Evolutionary conservation across 2,113 vertebrate genomes (phyloP), one percentile per base, ranked within the genome.

Genomic region (Prunella himalayana): DNA sequence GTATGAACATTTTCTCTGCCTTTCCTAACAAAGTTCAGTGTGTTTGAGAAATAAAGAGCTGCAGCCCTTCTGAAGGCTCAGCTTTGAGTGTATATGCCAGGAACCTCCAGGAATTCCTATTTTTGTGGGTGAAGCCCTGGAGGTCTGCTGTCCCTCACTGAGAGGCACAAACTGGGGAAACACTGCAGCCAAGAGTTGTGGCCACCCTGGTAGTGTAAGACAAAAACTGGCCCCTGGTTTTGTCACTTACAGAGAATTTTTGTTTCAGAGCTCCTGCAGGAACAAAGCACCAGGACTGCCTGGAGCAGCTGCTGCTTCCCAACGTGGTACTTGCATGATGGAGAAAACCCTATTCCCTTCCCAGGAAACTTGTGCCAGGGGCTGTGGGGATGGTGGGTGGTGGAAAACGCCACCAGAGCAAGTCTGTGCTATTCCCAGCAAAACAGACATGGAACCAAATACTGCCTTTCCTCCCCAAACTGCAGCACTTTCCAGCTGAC

Each of bases 161-260:
- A 76, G 25, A n/a, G 35, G 45, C 41, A 65, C 11, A 54, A 66
- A 45, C 33, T 30, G 54, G 35, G 25, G 5, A 80, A 47, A 33
- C 25, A 8, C n/a, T 41, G 49, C 61, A 76, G 51, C 10, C 6
- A 0, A 0, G 27, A 75, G 35, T 10, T 16, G 2, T n/a, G 75
- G 24, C 37, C 37, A n/a, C 23, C 6, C 45, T n/a, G 50, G 20
- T 4, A 16, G 13, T 0, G 0, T 11, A 11, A 60, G 39, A 60
- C 33, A 77, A 54, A 77, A 59, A 11, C 2, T 27, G 25, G 73
- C 22, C 30, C 16, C 37, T 35, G 24, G 4, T 42, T 78, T 33
- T 78, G 25, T 39, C 51, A 42, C 14, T 69, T 49, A 2, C 1
- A 13, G 20, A 24, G 60, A 28, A 51, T 59, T 83, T 90, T n/a